A percentile compares a stretch with the other conserved stretches of the same genome.
phyloP scores from a whole-genome alignment of 2,888 invertebrate genomes.

The Clunio marinus region DNA sequence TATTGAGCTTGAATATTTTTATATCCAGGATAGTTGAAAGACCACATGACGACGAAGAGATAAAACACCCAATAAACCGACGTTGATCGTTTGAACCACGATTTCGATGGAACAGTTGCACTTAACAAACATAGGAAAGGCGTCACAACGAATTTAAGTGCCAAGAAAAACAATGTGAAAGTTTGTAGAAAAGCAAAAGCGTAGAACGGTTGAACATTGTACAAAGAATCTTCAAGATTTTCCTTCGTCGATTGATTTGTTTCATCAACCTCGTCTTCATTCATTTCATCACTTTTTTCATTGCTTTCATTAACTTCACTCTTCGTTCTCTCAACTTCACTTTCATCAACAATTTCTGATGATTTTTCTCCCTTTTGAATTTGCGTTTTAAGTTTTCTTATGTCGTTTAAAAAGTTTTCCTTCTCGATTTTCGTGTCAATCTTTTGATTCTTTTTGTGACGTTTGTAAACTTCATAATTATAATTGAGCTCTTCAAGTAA shows the following conservation, averaged over 20 bases:
- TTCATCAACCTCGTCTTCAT: not conserved
- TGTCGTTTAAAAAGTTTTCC: conserved; percentile 48
- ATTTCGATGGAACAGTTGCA: conserved; percentile 61
- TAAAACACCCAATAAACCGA: conserved; percentile 50
- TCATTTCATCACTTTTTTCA: not conserved
- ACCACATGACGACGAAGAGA: conserved; percentile 54
- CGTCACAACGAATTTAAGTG: conserved; percentile 68
- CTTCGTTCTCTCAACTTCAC: conserved; percentile 46
- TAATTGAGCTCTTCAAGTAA: conserved; percentile 47
- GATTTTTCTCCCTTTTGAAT: conserved; percentile 43
- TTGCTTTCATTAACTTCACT: conserved; percentile 43
- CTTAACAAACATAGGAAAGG: conserved; percentile 73
- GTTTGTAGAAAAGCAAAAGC: conserved; percentile 13
- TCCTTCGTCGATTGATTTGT: not conserved
- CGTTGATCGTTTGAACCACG: conserved; percentile 54
- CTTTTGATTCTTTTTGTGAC: conserved; percentile 45
- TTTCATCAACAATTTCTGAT: conserved; percentile 44
- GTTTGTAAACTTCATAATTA: conserved; percentile 49
- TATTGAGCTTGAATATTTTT: conserved; percentile 50
- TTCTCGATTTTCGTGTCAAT: conserved; percentile 45
- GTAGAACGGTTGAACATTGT: conserved; percentile 18
- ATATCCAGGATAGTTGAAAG: conserved; percentile 48
- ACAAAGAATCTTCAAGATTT: not conserved
- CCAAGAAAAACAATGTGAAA: not conserved
- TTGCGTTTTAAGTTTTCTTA: conserved; percentile 48